Conservation (phyloP, 2,113 vertebrate species). For the Amblyopsis rosae region DNA sequence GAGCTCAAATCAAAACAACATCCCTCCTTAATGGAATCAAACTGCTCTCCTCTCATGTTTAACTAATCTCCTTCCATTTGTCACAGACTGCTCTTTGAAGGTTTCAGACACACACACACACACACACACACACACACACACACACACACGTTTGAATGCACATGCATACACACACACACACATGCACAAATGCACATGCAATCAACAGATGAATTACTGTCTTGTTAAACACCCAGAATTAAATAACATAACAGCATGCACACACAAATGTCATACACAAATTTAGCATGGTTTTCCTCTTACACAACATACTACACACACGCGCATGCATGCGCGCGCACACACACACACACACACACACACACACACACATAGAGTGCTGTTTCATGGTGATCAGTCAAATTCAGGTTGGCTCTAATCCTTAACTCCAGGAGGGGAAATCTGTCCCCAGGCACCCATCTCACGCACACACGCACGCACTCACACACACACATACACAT, state of each 20-base stretch:
- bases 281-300: too few species aligned
- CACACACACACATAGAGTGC: conserved; percentile 40
- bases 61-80: conserved; percentile 54
- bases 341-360: conserved; percentile 11
- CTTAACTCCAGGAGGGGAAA: conserved; percentile 66
- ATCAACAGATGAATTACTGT: background rate
- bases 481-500: conserved; percentile 31
- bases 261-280: too few species aligned
- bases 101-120: conserved; percentile 12
- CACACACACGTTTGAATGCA: background rate
- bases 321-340: conserved; percentile 5
- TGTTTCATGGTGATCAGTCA: conserved; percentile 65
- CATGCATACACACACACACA: background rate
- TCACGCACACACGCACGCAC: conserved; percentile 41
- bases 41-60: conserved; percentile 34
- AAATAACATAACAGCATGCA: too few species aligned
- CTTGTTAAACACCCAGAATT: too few species aligned
- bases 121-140: conserved; percentile 3
- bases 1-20: too few species aligned
- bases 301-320: background rate
- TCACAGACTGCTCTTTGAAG: conserved; percentile 35
- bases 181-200: conserved; percentile 23
- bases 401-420: conserved; percentile 67
- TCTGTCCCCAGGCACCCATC: conserved; percentile 41
- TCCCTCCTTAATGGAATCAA: conserved; percentile 36